These are phyloP conservation scores for Ericerus pela DNA, from an alignment of 1,140 invertebrate species.

Conservation along the genomic window DNA sequence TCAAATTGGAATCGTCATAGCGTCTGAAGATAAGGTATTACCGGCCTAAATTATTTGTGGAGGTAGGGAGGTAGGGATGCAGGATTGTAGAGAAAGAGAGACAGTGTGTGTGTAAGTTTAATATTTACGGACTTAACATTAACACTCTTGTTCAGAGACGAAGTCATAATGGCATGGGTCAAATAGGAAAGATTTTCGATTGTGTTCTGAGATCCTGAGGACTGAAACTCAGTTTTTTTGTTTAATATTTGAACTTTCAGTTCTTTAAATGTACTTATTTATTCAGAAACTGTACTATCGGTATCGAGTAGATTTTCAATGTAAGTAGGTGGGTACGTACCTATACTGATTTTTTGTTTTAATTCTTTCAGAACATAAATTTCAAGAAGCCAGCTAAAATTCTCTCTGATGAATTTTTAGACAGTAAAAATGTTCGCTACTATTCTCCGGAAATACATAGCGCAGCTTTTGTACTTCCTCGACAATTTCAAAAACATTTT, in stretches of 20 bases:
- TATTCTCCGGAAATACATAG: conserved; percentile 71
- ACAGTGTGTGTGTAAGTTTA: neutral
- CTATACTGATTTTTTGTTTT: neutral
- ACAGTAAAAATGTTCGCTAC: conserved; percentile 64
- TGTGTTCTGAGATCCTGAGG: neutral
- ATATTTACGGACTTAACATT: neutral
- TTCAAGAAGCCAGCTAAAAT: conserved; percentile 52
- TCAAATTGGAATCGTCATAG: conserved; percentile 87
- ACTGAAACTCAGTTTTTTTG: neutral
- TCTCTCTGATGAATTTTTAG: conserved; percentile 51
- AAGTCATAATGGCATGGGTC: neutral
- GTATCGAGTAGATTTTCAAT: neutral
- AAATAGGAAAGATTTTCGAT: neutral
- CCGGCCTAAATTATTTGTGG: neutral
- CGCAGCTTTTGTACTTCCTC: conserved; percentile 76
- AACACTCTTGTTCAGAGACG: neutral
- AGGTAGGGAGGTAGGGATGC: neutral
- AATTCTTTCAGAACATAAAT: conserved; percentile 37
- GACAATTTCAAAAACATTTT: conserved; percentile 46
- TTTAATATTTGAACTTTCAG: neutral
- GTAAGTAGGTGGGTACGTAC: too few relatives aligned
- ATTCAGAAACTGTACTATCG: neutral
- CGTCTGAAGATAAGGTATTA: conserved; percentile 41
- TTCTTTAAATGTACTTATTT: neutral
- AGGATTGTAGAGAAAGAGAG: neutral